Conservation (phyloP, 2,797 vertebrate species). For the Gymnodraco acuticeps region DNA sequence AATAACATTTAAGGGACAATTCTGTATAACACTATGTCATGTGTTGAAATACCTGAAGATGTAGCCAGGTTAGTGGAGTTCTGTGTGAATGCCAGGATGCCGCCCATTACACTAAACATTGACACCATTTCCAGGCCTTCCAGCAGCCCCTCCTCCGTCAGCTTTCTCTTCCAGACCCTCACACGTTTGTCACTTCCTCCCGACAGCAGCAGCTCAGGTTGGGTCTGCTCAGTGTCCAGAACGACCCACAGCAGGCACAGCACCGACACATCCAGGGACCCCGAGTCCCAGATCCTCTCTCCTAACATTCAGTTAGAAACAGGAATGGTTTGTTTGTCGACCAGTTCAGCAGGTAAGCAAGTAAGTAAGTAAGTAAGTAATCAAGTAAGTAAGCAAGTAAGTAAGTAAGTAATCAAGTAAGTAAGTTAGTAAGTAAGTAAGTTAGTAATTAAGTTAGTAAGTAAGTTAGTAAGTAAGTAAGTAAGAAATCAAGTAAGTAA, state of each 20-base stretch:
- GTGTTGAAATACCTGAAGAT: slow-evolving; percentile 82
- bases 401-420: too few relatives aligned
- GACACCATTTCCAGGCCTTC: slow-evolving; percentile 57
- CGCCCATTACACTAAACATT: slow-evolving; percentile 61
- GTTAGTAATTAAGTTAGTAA: too few relatives aligned
- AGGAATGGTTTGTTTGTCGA: not conserved
- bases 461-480: too few relatives aligned
- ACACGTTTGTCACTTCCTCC: slow-evolving; percentile 83
- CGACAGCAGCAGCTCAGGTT: slow-evolving; percentile 75
- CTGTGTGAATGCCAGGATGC: slow-evolving; percentile 82
- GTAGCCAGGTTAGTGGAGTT: slow-evolving; percentile 85
- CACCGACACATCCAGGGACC: slow-evolving; percentile 68
- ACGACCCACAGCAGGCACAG: slow-evolving; percentile 84
- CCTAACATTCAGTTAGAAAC: slow-evolving; percentile 61
- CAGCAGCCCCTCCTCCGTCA: slow-evolving; percentile 32
- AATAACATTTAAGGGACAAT: not conserved
- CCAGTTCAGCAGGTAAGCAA: not conserved
- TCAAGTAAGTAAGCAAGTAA: too few relatives aligned
- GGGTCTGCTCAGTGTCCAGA: slow-evolving; percentile 8
- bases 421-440: too few relatives aligned
- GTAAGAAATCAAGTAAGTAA: too few relatives aligned
- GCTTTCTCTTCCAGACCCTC: slow-evolving; percentile 79
- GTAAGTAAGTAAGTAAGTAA: too few relatives aligned
- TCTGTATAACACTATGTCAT: not conserved
- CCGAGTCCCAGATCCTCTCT: slow-evolving; percentile 60